These are phyloP conservation scores for Caenorhabditis remanei DNA, from an alignment of 1,140 invertebrate genomes.

Conservation along the genomic window DNA sequence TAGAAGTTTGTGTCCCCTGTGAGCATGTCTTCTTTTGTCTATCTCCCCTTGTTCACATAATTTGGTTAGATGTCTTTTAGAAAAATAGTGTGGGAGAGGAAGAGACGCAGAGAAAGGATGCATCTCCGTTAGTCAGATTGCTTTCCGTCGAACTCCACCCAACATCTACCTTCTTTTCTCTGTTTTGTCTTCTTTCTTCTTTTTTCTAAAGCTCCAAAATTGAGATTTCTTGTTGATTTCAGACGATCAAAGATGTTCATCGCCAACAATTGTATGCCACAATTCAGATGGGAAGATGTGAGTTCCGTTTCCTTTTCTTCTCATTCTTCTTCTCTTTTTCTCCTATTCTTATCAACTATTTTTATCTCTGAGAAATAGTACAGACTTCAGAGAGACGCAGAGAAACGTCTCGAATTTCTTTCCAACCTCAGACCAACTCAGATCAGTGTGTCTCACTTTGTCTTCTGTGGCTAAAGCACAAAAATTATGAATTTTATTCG, in stretches of 20 bases:
- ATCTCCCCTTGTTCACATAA: neutral
- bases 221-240: too few relatives aligned
- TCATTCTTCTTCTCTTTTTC: neutral
- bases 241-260: constrained; percentile 14
- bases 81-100: neutral
- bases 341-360: neutral
- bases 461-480: too few relatives aligned
- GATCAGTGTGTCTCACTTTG: neutral
- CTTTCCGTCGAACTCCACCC: neutral
- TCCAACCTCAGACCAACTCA: neutral
- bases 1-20: too few relatives aligned
- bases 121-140: constrained; percentile 8
- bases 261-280: constrained; percentile 44
- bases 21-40: too few relatives aligned
- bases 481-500: constrained; percentile 35
- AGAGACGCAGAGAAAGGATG: neutral
- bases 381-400: neutral
- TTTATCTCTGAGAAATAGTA: neutral
- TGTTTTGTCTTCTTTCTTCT: neutral
- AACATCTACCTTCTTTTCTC: neutral
- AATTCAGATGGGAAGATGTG: constrained; percentile 41
- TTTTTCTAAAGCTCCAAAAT: too few relatives aligned
- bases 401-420: neutral
- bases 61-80: constrained; percentile 25
- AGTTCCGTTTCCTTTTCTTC: neutral